Percentiles rank a stretch among this genome's conserved stretches.
These are phyloP conservation scores for Platyura marginata DNA, from an alignment of 1,140 invertebrate species.

Conservation along the genomic window DNA sequence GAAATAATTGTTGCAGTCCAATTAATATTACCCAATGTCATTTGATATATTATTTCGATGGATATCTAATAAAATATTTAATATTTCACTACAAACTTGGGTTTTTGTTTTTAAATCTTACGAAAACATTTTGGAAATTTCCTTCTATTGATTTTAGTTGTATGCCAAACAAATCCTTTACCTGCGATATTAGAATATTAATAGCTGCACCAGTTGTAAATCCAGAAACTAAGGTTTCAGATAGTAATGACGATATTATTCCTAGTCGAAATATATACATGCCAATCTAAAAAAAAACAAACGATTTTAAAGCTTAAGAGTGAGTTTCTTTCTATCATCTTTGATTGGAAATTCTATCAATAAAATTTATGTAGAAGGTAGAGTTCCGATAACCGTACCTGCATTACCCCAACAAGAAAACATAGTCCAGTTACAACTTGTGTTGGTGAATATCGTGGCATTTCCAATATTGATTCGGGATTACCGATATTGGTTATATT, in stretches of 20 bases:
- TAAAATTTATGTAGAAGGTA: no score
- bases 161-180: conserved; percentile 67
- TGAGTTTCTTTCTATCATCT: no score
- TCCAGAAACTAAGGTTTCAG: conserved; percentile 60
- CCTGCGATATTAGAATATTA: conserved; percentile 72
- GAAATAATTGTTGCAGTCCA: conserved; percentile 44
- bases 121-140: conserved; percentile 45
- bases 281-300: no score
- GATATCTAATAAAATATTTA: conserved; percentile 35
- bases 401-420: conserved; percentile 46
- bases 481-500: no score
- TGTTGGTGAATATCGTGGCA: conserved; percentile 32
- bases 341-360: no score
- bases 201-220: conserved; percentile 59
- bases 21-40: conserved; percentile 33
- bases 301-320: no score
- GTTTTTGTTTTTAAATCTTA: conserved; percentile 29
- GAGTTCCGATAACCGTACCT: conserved; percentile 35
- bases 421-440: conserved; percentile 48
- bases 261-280: conserved; percentile 69
- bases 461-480: no score
- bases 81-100: conserved; percentile 1
- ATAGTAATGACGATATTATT: conserved; percentile 58
- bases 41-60: conserved; percentile 33
- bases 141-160: conserved; percentile 36